Conservation (phyloP, 2,797 vertebrate genomes). For the Cossypha dichroa region DNA sequence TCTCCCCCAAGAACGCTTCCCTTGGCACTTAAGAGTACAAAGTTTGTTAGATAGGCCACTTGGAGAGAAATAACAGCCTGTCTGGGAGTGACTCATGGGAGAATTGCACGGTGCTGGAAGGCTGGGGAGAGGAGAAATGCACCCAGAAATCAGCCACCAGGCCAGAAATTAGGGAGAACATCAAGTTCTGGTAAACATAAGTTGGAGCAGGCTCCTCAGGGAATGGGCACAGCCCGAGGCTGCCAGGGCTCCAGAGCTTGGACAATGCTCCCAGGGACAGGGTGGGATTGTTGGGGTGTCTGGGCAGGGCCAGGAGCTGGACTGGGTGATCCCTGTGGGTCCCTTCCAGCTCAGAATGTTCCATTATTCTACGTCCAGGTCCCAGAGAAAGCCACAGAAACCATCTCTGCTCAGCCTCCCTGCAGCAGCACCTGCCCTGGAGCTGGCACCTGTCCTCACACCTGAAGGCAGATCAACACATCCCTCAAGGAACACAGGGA, state of each 20-base stretch:
- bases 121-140: conserved; percentile 1
- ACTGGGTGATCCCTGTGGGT: not conserved
- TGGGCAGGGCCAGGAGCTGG: not conserved
- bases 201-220: not conserved
- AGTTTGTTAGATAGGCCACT: conserved; percentile 51
- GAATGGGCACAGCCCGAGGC: accelerated
- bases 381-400: not conserved
- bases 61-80: conserved; percentile 37
- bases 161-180: not conserved
- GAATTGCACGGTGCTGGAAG: not conserved
- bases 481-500: not conserved
- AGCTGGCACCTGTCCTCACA: not conserved
- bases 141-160: not conserved
- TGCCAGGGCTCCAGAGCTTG: not conserved
- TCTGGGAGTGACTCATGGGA: conserved; percentile 37
- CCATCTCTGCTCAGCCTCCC: not conserved
- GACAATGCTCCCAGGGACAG: accelerated
- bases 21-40: conserved; percentile 34
- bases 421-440: not conserved
- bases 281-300: not conserved
- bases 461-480: not conserved
- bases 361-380: not conserved
- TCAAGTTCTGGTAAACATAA: accelerated
- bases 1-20: conserved; percentile 54
- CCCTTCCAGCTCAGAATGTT: not conserved